Evolutionary conservation across 2,797 vertebrate genomes (phyloP).

Genomic region (Urocyon cinereoargenteus): DNA sequence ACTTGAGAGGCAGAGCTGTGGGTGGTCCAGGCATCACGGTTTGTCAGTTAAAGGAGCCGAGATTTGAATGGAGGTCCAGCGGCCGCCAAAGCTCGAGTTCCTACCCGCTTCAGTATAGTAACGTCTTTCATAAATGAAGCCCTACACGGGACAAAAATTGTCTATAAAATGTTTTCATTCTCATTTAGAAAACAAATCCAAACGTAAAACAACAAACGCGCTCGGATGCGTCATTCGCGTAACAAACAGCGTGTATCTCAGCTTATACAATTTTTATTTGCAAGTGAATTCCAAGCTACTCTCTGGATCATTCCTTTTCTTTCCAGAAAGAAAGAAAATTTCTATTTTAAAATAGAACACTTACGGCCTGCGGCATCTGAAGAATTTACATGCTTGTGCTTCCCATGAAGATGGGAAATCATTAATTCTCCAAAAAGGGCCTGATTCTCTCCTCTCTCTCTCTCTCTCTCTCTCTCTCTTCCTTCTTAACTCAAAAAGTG

Average conservation of each 20-base stretch:
- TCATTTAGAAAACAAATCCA: neutral
- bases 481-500: neutral
- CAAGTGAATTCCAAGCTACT: neutral
- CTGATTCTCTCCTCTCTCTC: neutral
- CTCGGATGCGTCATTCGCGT: neutral
- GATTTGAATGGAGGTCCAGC: neutral
- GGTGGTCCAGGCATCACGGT: neutral
- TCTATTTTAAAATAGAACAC: neutral
- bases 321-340: neutral
- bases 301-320: neutral
- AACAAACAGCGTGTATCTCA: neutral
- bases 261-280: neutral
- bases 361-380: neutral
- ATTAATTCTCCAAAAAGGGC: neutral
- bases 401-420: neutral
- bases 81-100: neutral
- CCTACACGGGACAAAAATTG: neutral
- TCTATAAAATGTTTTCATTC: neutral
- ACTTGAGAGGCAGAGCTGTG: neutral
- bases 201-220: neutral
- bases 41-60: neutral
- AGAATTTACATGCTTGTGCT: neutral
- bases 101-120: neutral
- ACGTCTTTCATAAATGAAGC: neutral
- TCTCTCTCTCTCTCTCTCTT: neutral